phyloP scores from a whole-genome alignment of 2,888 invertebrate species.

The Empis stercorea region DNA sequence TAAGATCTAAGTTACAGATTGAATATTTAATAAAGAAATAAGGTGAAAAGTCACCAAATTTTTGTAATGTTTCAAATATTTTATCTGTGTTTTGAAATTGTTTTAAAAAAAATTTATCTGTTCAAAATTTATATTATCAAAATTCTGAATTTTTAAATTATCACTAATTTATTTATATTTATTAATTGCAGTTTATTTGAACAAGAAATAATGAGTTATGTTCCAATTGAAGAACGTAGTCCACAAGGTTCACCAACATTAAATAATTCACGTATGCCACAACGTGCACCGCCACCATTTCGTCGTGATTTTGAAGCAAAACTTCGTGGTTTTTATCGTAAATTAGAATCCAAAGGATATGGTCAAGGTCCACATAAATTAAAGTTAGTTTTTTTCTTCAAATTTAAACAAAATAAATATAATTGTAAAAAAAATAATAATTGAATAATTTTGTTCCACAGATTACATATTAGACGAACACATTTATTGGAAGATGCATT shows the following conservation, averaged over 20 bases:
- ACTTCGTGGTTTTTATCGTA: constrained; percentile 83
- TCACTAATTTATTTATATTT: too few species aligned
- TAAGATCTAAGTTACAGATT: too few species aligned
- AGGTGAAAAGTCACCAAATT: too few species aligned
- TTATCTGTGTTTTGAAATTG: too few species aligned
- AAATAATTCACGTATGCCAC: constrained; percentile 49
- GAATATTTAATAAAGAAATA: too few species aligned
- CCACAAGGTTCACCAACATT: constrained; percentile 65
- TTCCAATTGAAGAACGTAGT: constrained; percentile 50
- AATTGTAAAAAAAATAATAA: not conserved
- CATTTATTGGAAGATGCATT: constrained; percentile 93
- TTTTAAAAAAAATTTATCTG: too few species aligned
- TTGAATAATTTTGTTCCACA: too few species aligned
- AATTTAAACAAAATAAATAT: constrained; percentile 25
- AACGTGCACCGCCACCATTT: constrained; percentile 79
- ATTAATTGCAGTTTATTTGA: constrained; percentile 96
- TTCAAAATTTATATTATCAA: too few species aligned
- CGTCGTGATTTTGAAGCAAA: constrained; percentile 91
- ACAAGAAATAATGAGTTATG: constrained; percentile 96
- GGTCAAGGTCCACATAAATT: constrained; percentile 95
- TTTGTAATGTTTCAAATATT: too few species aligned
- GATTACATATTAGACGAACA: constrained; percentile 83
- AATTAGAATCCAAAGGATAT: constrained; percentile 90
- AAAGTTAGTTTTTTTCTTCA: too few species aligned
- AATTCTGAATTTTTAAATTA: too few species aligned